Evolutionary conservation across 92 coral and sea anemone species (phyloP), one percentile per base, ranked within the genome.

Genomic region (Paramuricea clavata): DNA sequence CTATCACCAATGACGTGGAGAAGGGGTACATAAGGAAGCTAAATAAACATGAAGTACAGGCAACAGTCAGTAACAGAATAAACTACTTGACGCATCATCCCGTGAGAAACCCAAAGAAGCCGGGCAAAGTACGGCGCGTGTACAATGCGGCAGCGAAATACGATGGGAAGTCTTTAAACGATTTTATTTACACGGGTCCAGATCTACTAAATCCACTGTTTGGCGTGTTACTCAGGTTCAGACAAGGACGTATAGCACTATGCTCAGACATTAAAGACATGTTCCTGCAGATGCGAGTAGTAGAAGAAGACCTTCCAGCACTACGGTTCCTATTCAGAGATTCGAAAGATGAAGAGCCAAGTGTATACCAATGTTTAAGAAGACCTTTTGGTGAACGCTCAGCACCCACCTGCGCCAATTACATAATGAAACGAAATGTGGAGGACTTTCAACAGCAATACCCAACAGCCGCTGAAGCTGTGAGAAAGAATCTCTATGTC

Each of bases 241-340:
- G 88, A 47, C 87, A 91, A 83, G 89, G 89, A 86, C 81, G 22
- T 34, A 65, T 87, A 15, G 94, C 89, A 0, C 42, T 91, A 19
- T 87, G 92, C n/a, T 90, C 89, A 50, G 91, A 91, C 79, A 91
- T 83, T 4, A 91, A 90, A 22, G 87, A 81, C 80, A 84, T 88
- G 89, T 88, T 88, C 76, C 54, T 87, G 16, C 94, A 88, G 59
- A 80, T 91, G 88, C 72, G 76, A 44, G 94, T 88, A 31, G 74
- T 52, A 17, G 35, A 21, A 56, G 94, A 49, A 62, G 94, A 82
- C 65, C 86, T 88, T 62, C 82, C 47, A 19, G 83, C 85, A 19
- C 67, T 91, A 21, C 87, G 87, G 35, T 91, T 87, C 62, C 81
- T 91, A 39, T 91, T 88, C 89, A 69, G 59, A 25, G 87, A 88